Conservation (phyloP, 2,888 invertebrate species). For the Nebria brevicollis region DNA sequence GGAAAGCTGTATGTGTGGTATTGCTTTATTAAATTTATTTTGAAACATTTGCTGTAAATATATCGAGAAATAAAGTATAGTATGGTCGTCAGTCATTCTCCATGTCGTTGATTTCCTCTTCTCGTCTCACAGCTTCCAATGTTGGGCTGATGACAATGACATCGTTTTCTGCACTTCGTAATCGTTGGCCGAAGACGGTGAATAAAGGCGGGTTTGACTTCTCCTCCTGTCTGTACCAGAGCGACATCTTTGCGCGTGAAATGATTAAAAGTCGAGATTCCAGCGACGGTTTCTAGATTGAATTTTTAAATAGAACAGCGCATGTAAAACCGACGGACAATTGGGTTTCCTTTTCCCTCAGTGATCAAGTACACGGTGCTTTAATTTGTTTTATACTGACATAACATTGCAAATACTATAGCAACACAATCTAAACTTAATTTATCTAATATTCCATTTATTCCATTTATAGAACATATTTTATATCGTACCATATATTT, state of each 20-base stretch:
- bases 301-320: constrained; percentile 1
- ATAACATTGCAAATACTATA: neutral
- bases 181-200: neutral
- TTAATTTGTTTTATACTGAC: neutral
- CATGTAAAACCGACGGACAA: neutral
- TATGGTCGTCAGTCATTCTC: neutral
- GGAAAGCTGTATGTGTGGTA: neutral
- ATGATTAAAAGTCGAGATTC: neutral
- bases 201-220: neutral
- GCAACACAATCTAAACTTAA: no score
- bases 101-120: neutral
- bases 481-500: no score
- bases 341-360: neutral
- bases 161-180: neutral
- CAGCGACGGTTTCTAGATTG: neutral
- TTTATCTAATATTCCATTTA: no score
- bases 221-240: neutral
- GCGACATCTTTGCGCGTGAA: neutral
- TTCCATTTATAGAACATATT: no score
- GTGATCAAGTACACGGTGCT: neutral
- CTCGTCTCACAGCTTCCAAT: neutral
- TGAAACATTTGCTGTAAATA: neutral
- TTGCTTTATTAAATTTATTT: no score
- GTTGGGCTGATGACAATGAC: neutral
- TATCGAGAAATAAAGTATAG: neutral